Evolutionary conservation across 2,113 vertebrate genomes (phyloP), one percentile per base, ranked within the genome.

Genomic region (Clarias batrachus): DNA sequence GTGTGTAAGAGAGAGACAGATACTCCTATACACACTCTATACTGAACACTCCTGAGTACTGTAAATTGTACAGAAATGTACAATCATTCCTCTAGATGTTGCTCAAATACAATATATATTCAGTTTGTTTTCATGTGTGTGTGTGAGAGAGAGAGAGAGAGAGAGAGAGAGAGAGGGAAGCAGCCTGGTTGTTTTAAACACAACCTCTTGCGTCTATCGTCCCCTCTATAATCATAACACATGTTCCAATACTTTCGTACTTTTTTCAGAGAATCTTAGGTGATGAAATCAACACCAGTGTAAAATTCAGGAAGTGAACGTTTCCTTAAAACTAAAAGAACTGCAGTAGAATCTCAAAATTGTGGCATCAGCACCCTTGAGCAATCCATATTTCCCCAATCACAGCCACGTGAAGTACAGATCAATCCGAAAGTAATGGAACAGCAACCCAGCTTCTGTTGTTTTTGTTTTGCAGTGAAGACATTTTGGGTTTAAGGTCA

Each of bases 141-240:
- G 85, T 82, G 81, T n/a, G n/a, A n/a, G n/a, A n/a, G n/a, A n/a
- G 48, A 56, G 82, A 17, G 30, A 37, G 33, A 37, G 33, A 37
- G 33, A 37, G 33, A 37, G 33, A 77, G 88, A 77, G 82, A 48
- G 63, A 60, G 79, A 57, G 85, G 68, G 83, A 81, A n/a, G 62
- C 52, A 63, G 30, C 21, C 59, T 3, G 13, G 27, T 27, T 41
- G 83, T 81, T 80, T 79, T 59, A 33, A 59, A 80, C 77, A 80
- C 77, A 16, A 56, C 77, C 77, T 60, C 33, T 37, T 37, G 33
- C 10, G 8, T 27, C 54, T 9, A 30, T 37, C 54, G 16, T 79
- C 56, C 56, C 0, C 10, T 23, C 0, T 37, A 37, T 37, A 37
- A 37, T 37, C 1, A 37, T 37, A 37, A 5, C 1, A 25, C 1